These are phyloP conservation scores for Chrysopilus asiliformis DNA, from an alignment of 2,888 invertebrate species.

Conservation along the genomic window DNA sequence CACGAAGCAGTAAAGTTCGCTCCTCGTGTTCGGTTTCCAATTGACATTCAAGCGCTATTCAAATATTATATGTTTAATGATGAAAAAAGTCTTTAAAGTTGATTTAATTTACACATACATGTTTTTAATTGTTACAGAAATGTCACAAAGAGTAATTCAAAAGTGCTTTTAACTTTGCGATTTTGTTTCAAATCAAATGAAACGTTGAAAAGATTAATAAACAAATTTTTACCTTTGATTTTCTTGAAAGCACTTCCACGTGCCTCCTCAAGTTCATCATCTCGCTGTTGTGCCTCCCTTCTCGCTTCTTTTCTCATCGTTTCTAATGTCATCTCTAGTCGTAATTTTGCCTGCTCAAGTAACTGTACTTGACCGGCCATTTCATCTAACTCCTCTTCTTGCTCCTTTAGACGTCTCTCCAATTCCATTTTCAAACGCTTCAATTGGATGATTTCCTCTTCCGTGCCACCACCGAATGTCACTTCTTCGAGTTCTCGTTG, in stretches of 20 bases:
- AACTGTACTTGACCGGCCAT: constrained; percentile 81
- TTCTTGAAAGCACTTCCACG: constrained; percentile 84
- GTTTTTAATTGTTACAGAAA: no score
- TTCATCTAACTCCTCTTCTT: constrained; percentile 93
- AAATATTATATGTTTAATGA: no score
- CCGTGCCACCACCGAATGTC: constrained; percentile 63
- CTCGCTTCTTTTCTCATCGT: constrained; percentile 83
- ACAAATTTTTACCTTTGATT: constrained; percentile 54
- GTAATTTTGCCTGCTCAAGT: constrained; percentile 82
- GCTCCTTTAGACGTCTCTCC: constrained; percentile 70
- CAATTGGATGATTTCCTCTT: constrained; percentile 71
- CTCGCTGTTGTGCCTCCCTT: constrained; percentile 77
- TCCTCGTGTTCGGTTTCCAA: constrained; percentile 89
- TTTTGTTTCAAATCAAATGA: constrained; percentile 1
- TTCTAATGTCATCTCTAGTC: constrained; percentile 87
- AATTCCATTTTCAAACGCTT: constrained; percentile 76
- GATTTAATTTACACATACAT: no score
- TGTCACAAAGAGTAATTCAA: no score
- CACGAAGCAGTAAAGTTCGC: constrained; percentile 68
- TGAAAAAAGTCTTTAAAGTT: no score
- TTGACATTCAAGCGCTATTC: constrained; percentile 74
- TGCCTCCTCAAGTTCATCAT: constrained; percentile 88
- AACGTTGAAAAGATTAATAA: background rate
- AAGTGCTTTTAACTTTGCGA: no score
- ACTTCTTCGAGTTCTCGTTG: constrained; percentile 77